Conservation (phyloP, 2,113 vertebrate genomes). For the Ascaphus truei region DNA sequence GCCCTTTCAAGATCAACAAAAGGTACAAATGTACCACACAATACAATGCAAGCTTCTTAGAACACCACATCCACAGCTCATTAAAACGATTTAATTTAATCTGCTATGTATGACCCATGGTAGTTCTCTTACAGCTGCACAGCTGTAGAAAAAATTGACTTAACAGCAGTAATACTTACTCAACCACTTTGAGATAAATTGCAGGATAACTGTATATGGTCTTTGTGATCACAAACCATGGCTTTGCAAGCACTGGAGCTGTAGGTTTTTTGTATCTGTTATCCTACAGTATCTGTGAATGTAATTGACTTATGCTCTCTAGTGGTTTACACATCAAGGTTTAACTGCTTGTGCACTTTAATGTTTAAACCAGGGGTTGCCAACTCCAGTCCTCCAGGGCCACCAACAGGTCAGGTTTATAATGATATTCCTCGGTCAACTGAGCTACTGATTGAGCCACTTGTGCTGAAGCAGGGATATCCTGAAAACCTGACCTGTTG, state of each 20-base stretch:
- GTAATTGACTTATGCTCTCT: not conserved
- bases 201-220: not conserved
- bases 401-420: no score
- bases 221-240: not conserved
- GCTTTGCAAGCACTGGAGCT: not conserved
- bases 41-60: not conserved
- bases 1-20: conserved; percentile 16
- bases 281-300: not conserved
- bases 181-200: conserved; percentile 7
- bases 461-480: no score
- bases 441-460: no score
- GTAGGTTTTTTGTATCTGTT: not conserved
- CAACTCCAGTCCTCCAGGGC: no score
- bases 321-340: no score
- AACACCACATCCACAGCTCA: not conserved
- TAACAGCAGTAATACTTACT: not conserved
- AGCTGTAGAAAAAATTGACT: not conserved
- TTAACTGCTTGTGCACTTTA: no score
- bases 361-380: no score
- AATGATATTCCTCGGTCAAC: no score
- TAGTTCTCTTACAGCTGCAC: not conserved
- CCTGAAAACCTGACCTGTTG: no score
- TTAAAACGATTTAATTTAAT: no score
- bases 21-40: not conserved
- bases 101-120: not conserved